Conservation (phyloP, 2,888 invertebrate genomes). For the Cerastoderma edule region DNA sequence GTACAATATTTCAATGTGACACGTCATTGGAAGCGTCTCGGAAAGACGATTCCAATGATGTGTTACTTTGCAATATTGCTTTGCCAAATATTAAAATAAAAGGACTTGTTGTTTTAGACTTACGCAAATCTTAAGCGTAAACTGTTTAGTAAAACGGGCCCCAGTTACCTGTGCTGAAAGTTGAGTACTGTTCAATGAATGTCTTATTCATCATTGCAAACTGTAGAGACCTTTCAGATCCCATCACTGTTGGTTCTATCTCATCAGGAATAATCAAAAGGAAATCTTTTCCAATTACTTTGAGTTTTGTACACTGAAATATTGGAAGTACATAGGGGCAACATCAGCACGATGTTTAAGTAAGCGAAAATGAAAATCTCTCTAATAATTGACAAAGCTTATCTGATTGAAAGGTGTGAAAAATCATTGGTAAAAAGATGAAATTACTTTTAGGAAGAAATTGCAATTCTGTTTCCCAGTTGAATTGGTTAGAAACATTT, state of each 20-base stretch:
- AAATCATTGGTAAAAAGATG: not conserved
- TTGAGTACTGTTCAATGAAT: constrained; percentile 17
- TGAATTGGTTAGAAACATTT: not conserved
- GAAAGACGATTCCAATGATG: not conserved
- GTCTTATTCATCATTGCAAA: constrained; percentile 22
- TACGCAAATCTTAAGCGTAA: not conserved
- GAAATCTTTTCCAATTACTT: constrained; percentile 19
- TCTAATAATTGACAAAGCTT: not conserved
- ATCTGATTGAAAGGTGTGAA: not conserved
- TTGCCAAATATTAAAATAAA: not conserved
- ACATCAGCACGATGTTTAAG: not conserved
- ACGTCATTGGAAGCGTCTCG: not conserved
- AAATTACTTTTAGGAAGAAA: not conserved
- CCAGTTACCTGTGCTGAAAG: constrained; percentile 31
- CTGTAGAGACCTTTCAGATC: constrained; percentile 15
- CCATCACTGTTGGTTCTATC: constrained; percentile 14
- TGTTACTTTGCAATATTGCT: not conserved
- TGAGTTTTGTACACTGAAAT: constrained; percentile 34
- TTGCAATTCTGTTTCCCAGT: not conserved
- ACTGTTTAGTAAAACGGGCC: not conserved
- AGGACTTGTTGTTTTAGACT: not conserved
- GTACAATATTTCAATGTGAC: not conserved
- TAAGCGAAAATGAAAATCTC: not conserved
- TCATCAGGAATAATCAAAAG: constrained; percentile 34
- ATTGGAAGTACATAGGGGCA: not conserved